A percentile compares a stretch with the other conserved stretches of the same genome.
Evolutionary conservation across 2,797 vertebrate genomes (phyloP).

Genomic region (Petrocephalus sullivani): DNA sequence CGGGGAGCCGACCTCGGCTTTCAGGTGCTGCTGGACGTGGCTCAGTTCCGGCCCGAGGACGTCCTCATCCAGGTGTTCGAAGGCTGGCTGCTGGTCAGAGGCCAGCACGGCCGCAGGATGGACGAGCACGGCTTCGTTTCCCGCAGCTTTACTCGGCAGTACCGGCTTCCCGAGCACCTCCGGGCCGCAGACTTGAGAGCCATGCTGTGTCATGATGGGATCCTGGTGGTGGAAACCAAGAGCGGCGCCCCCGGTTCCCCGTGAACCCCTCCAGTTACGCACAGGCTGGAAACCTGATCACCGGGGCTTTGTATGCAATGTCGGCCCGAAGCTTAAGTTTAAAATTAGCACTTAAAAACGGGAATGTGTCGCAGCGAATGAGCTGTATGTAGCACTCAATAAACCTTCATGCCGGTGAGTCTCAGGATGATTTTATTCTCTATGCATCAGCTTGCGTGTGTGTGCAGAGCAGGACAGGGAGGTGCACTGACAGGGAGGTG

Average conservation of each 20-base stretch:
- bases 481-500: background rate
- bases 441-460: background rate
- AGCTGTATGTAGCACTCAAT: background rate
- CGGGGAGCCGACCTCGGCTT: slow-evolving; percentile 40
- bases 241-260: slow-evolving; percentile 17
- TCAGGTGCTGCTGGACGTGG: slow-evolving; percentile 67
- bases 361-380: background rate
- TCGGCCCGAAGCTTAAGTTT: background rate
- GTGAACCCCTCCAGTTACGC: background rate
- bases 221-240: slow-evolving; percentile 70
- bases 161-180: slow-evolving; percentile 60
- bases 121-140: slow-evolving; percentile 74
- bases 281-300: background rate
- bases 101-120: slow-evolving; percentile 67
- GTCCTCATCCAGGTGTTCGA: slow-evolving; percentile 76
- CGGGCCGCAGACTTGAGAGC: slow-evolving; percentile 64
- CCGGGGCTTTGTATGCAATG: background rate
- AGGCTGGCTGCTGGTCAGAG: slow-evolving; percentile 73
- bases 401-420: background rate
- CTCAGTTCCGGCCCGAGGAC: slow-evolving; percentile 75
- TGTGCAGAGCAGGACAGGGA: background rate
- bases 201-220: slow-evolving; percentile 70
- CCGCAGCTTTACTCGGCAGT: slow-evolving; percentile 70
- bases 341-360: background rate
- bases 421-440: background rate